Base-by-base conservation (phyloP, 2,113 vertebrate genomes). In the Scalopus aquaticus region DNA sequence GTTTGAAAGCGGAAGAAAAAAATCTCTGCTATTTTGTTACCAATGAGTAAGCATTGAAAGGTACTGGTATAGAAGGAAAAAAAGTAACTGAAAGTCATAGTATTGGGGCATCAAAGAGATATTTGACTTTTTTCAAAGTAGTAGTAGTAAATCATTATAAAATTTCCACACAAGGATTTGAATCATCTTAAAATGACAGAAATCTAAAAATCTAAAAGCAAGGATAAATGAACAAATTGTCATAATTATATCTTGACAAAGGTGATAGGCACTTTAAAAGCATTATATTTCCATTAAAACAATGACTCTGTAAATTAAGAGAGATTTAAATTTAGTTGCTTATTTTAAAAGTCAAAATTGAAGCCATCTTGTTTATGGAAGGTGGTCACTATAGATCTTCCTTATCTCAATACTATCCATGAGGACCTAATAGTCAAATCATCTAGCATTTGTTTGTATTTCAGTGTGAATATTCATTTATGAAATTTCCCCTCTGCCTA, bases 161-260 rank as follows among this genome's bases (percentile, higher is more conserved):
- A 81, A 37, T 37, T 92, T 93, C 22, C 19, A 58, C 2, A 54
- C 7, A 79, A 80, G 10, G 11, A 91, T 62, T 72, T 90, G 72
- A 88, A 56, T 6, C 35, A 89, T 76, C 7, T 83, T 83, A 92
- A 88, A 80, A 82, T 77, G 70, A 92, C 56, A 92, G 49, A 74
- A 93, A 90, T 83, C 42, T 39, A 90, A 92, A 90, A 72, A n/a
- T 1, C 5, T 1, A 20, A 70, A 60, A 90, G 17, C 9, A 90
- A 80, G 19, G 39, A 49, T 70, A 88, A 91, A 65, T 70, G 37
- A 39, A 70, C 67, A 70, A 24, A 70, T 19, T 39, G 20, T 70
- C 39, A 70, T 39, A 35, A 3, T 10, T 51, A 12, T 11, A 49
- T 49, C 46, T 49, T 8, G 46, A 49, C 12, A 51, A 81, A 65